Base-by-base conservation (phyloP, 1,140 invertebrate species). In the Apocrypta bakeri region DNA sequence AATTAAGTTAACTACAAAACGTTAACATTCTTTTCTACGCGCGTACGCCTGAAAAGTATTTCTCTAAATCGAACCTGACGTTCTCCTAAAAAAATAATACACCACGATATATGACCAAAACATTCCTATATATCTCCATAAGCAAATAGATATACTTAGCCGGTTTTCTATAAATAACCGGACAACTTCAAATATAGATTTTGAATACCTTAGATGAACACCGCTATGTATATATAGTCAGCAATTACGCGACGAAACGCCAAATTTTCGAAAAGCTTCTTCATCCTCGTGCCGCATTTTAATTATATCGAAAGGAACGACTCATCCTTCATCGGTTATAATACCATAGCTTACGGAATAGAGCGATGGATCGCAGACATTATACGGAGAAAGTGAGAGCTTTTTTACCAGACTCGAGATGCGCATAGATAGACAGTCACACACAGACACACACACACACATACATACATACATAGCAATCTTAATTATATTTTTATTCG, bases 401-500 rank as follows among this genome's bases (percentile, higher is more conserved):
- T 84, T 79, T 77, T 78, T 79, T 75, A 11, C 68, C 21, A 29
- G 63, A 42, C 21, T n/a, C 48, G 48, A 40, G 48, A 56, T 29
- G 71, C 42, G 12, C 31, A 37, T n/a, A n/a, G n/a, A n/a, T n/a
- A n/a, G n/a, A n/a, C n/a, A 37, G 33, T 37, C 33, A 9, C 33
- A 9, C 33, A 9, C 33, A 9, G 3, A 12, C 33, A 9, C 33
- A n/a, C n/a, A n/a, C 33, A 9, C 33, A 37, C 33, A 37, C 33
- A 37, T 9, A 37, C 33, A 37, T 9, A 37, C 33, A 37, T 9
- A 37, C 33, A n/a, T 68, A 24, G 40, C 29, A 78, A 3, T 33
- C 64, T 27, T 69, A 68, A 42, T 73, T 73, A 73, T 73, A 73
- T 71, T 73, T 73, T 73, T 42, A 73, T 73, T 40, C 71, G n/a